Evolutionary conservation across 2,888 invertebrate genomes (phyloP), one percentile per base, ranked within the genome.

Genomic region (Plagiodera versicolora): DNA sequence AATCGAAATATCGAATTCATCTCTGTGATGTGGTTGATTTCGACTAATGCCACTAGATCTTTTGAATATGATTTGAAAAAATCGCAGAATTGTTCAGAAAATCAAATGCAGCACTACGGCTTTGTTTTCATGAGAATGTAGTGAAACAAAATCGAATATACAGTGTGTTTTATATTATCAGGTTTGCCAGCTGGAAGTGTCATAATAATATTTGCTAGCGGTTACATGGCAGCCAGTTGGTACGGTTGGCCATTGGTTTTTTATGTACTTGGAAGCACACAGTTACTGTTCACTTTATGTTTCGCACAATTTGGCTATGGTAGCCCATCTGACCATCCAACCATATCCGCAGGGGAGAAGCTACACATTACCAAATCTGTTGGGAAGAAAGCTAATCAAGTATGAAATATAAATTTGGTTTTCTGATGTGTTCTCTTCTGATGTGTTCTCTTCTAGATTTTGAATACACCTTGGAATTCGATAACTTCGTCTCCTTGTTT

Each of bases 171-270:
- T n/a, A n/a, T 46, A 6, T 24, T 24, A 24, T 20, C 30, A 71
- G 72, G 69, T 60, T 68, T 67, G 47, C 65, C 91, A 75, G 84
- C 93, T 16, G 94, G 94, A 4, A 91, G 92, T 11, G 90, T 92
- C 0, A 75, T 91, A 1, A 88, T 91, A 70, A 79, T 92, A 74
- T 84, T 90, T 17, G 80, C 87, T 16, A 87, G 91, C n/a, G 94
- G 94, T 0, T 80, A 87, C 1, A 81, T 94, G 46, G 83, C 91
- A 0, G 87, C 87, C 0, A 87, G 88, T 0, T 71, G 81, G 0
- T 83, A 86, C 73, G 92, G 92, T 0, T 93, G 93, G 93, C 88
- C 89, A 0, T 85, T 89, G 24, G 88, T 90, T 57, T 93, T 93
- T 79, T 93, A 92, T 24, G 24, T 6, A 24, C 24, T 24, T 24